Percentiles rank a stretch among this genome's conserved stretches.
Evolutionary conservation across 2,888 invertebrate genomes (phyloP).

Genomic region (Neoscelio sp.): DNA sequence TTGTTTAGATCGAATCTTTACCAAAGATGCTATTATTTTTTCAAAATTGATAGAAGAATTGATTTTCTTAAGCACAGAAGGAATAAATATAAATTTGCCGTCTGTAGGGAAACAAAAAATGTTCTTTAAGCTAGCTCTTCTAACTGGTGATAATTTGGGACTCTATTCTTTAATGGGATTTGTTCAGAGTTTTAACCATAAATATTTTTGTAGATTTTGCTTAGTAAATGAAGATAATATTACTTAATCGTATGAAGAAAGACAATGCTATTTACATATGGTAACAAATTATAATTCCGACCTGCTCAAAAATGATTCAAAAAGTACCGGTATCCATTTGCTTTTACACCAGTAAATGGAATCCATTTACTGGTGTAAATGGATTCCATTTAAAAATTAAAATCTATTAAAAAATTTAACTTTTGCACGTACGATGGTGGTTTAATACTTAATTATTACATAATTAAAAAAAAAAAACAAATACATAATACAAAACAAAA

Average conservation of each 20-base stretch:
- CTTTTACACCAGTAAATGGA: no score
- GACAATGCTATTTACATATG: constrained; percentile 9
- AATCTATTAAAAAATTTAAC: no score
- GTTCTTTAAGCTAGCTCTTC: constrained; percentile 31
- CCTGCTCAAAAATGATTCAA: no score
- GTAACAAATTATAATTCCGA: constrained; percentile 3
- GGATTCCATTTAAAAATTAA: no score
- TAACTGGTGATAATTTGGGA: constrained; percentile 57
- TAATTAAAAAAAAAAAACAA: no score
- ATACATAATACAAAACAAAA: no score
- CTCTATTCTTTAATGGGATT: constrained; percentile 40
- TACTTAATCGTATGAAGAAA: not conserved
- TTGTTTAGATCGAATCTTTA: constrained; percentile 23
- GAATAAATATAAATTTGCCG: constrained; percentile 18
- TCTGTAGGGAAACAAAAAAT: no score
- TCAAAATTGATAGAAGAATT: constrained; percentile 39
- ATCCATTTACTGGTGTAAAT: no score
- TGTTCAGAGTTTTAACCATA: constrained; percentile 34
- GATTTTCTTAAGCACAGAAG: constrained; percentile 13
- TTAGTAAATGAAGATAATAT: constrained; percentile 2
- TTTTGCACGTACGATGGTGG: no score
- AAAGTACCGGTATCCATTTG: no score
- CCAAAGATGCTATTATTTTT: constrained; percentile 36
- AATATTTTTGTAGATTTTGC: constrained; percentile 6
- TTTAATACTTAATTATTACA: no score